A percentile compares a stretch with the other conserved stretches of the same genome.
Evolutionary conservation across 2,888 invertebrate species (phyloP).

Genomic region (Nipponacmea schrenckii): DNA sequence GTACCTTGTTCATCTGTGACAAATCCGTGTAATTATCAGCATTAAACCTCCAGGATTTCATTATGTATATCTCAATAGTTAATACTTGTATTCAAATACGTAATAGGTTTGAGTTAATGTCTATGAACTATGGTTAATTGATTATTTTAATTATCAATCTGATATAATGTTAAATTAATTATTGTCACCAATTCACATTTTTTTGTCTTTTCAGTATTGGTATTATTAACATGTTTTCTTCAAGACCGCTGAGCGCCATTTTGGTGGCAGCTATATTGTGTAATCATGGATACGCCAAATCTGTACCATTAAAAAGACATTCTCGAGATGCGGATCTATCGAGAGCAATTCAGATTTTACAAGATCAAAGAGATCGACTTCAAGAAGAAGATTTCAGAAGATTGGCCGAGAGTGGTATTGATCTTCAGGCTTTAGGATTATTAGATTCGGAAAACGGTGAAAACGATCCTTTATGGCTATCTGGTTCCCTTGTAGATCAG

Average conservation of each 20-base stretch:
- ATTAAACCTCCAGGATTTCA: no score
- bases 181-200: no score
- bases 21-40: no score
- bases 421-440: background rate
- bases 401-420: background rate
- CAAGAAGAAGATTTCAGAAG: constrained; percentile 6
- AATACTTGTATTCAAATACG: no score
- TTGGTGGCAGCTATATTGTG: constrained; percentile 1
- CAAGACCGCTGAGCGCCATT: constrained; percentile 2
- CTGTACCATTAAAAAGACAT: background rate
- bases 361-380: background rate
- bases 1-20: no score
- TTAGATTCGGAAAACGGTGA: background rate
- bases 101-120: no score
- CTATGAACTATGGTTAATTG: no score
- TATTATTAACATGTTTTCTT: background rate
- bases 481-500: background rate
- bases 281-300: background rate
- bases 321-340: background rate
- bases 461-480: background rate
- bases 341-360: background rate
- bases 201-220: no score
- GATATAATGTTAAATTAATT: no score
- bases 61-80: no score
- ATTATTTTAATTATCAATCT: no score